Percentiles rank a stretch among this genome's conserved stretches.
phyloP scores from a whole-genome alignment of 1,140 invertebrate species.

The Brachionus calyciflorus region DNA sequence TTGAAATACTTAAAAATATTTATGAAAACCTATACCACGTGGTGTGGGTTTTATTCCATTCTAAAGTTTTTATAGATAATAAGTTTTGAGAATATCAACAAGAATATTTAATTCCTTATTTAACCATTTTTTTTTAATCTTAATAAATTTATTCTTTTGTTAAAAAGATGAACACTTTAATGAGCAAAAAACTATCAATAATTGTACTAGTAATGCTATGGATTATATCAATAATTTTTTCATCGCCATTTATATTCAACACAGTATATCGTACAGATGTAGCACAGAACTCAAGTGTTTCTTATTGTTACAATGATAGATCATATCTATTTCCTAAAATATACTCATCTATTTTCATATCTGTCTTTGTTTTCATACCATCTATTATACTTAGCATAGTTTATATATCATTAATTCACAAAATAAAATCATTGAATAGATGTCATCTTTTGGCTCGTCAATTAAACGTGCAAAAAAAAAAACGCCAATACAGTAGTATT shows the following conservation, averaged over 20 bases:
- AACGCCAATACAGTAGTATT: neutral
- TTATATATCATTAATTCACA: neutral
- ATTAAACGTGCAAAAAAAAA: neutral
- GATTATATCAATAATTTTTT: constrained; percentile 12
- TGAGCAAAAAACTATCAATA: constrained; percentile 1
- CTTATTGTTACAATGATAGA: constrained; percentile 13
- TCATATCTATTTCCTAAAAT: neutral
- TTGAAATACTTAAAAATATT: no score
- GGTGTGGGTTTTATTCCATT: no score
- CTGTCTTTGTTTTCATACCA: constrained; percentile 37
- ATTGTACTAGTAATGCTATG: neutral
- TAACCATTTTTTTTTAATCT: no score
- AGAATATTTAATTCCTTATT: no score
- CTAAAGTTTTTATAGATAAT: no score
- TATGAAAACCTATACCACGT: no score
- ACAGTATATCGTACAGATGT: neutral
- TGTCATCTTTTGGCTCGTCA: neutral
- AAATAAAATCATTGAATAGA: constrained; percentile 8
- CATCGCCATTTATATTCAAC: neutral
- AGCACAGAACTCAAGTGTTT: neutral
- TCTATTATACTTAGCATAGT: neutral
- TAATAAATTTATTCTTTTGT: neutral
- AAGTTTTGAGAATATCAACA: no score
- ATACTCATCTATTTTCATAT: constrained; percentile 13
- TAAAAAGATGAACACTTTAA: neutral